phyloP scores from a whole-genome alignment of 1,140 invertebrate species.

The Drosophila nannoptera region DNA sequence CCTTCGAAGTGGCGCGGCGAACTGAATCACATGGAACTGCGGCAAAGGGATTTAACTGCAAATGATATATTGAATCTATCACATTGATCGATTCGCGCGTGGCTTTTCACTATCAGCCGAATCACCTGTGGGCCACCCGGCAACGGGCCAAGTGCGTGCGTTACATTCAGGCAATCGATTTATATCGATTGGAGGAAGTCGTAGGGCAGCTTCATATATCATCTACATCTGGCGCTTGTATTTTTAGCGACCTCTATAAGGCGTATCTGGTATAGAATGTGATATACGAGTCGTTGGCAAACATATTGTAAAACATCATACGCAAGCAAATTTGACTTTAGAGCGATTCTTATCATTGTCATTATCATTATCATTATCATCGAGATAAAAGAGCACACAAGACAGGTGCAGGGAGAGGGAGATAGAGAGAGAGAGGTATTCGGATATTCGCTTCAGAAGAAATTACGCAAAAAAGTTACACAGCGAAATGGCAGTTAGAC shows the following conservation, averaged over 20 bases:
- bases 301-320: constrained; percentile 65
- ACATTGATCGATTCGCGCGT: constrained; percentile 28
- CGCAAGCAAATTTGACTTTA: constrained; percentile 61
- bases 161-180: too few species aligned
- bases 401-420: not conserved
- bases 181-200: too few species aligned
- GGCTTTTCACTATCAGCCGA: not conserved
- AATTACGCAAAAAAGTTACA: constrained; percentile 27
- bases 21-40: constrained; percentile 31
- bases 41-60: not conserved
- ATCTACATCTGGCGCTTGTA: constrained; percentile 17
- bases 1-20: constrained; percentile 30
- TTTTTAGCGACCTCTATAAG: constrained; percentile 54
- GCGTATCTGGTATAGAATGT: constrained; percentile 26
- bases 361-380: constrained; percentile 19
- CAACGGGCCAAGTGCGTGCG: constrained; percentile 8
- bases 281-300: constrained; percentile 39
- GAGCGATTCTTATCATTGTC: constrained; percentile 24
- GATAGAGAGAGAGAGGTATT: not conserved
- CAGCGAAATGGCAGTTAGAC: constrained; percentile 17
- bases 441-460: not conserved
- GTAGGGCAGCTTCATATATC: too few species aligned
- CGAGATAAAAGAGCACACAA: constrained; percentile 11
- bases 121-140: constrained; percentile 2
- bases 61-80: constrained; percentile 6